Evolutionary conservation across 2,888 invertebrate genomes (phyloP).

Genomic region (Pristionchus arcanus): DNA sequence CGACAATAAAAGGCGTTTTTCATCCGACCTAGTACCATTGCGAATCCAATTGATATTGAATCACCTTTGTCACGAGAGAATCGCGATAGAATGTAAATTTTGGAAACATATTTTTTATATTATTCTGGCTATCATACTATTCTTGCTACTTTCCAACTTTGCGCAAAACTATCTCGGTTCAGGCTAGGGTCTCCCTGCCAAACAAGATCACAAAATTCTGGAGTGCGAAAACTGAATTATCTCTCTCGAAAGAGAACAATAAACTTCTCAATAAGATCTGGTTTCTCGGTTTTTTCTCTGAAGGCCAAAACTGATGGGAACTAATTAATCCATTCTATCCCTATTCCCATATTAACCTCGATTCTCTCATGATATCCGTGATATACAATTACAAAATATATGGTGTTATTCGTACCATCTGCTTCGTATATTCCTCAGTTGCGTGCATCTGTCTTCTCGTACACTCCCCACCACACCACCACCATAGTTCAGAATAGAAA

Average conservation of each 20-base stretch:
- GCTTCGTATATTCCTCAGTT: conserved; percentile 69
- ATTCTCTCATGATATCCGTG: too few relatives aligned
- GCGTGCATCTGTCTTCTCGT: conserved; percentile 64
- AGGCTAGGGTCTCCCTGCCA: too few relatives aligned
- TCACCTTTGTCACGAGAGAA: neutral
- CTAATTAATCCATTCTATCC: neutral
- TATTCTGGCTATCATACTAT: too few relatives aligned
- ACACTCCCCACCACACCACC: conserved; percentile 71
- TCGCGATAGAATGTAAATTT: too few relatives aligned
- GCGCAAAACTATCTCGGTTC: too few relatives aligned
- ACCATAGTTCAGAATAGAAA: conserved; percentile 75
- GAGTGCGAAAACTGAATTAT: too few relatives aligned
- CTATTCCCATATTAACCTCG: too few relatives aligned
- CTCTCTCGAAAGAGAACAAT: neutral
- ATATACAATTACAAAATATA: neutral
- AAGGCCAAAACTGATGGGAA: neutral
- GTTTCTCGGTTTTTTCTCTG: neutral
- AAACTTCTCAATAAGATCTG: neutral
- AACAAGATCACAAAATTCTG: too few relatives aligned
- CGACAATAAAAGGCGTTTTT: neutral
- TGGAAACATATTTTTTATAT: too few relatives aligned
- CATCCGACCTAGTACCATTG: neutral
- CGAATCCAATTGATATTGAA: neutral
- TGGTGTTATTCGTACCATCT: conserved; percentile 62
- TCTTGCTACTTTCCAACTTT: too few relatives aligned